Base-by-base conservation (phyloP, 1,140 invertebrate genomes). In the Sitobion miscanthi region DNA sequence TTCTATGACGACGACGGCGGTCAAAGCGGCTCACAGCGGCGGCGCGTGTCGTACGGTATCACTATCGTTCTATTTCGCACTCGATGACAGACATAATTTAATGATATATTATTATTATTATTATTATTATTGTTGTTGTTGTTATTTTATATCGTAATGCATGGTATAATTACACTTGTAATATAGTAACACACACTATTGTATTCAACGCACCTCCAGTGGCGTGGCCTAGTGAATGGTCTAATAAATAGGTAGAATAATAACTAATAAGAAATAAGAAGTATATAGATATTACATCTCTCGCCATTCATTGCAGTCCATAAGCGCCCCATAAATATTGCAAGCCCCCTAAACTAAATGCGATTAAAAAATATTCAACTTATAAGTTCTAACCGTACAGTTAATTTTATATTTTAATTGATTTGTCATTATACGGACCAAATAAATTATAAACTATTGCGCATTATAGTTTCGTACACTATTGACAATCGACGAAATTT, bases 101-200 rank as follows among this genome's bases (percentile, higher is more conserved):
- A 86, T 23, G 47, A 49, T 38, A 88, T 47, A 52, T 23, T 35
- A n/a, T 52, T 88, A n/a, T 49, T 87, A 49, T 49, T 87, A 49
- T n/a, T 87, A 38, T 38, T 38, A 49, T 35, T 47, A 20, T 49
- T 87, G 14, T n/a, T 45, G 17, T 49, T 25, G 47, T n/a, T n/a
- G 62, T 77, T n/a, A 77, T 77, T 77, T n/a, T 77, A n/a, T 87
- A 86, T 86, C 85, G 86, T 87, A 87, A 87, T 87, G 62, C 30
- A 87, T n/a, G 14, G n/a, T 38, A 83, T 45, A 86, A 86, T 86
- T 86, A 45, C 11, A 47, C 86, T n/a, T 77, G 20, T 77, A 77
- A 77, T 35, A 38, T 49, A n/a, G 45, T 87, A 47, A 87, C 47
- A 11, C 20, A 21, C 17, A 87, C 86, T 49, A 87, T 87, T 87